Percentiles rank a stretch among this genome's conserved stretches.
Evolutionary conservation across 2,888 invertebrate species (phyloP).

Genomic region (Leptinotarsa haldemani): DNA sequence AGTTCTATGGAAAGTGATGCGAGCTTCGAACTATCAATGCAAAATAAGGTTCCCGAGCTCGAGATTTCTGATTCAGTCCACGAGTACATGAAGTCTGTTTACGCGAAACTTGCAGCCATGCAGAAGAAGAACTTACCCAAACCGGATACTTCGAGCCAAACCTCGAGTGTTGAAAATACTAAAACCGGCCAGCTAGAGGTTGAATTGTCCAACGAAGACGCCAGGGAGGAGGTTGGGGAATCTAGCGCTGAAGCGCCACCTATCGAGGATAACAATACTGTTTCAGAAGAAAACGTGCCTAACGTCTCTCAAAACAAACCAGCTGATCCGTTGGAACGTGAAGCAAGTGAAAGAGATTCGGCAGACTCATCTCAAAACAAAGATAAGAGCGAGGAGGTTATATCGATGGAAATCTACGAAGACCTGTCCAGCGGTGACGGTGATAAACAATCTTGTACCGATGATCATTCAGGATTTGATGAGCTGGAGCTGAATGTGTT

Average conservation of each 20-base stretch:
- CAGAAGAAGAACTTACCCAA: background rate
- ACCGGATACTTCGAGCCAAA: background rate
- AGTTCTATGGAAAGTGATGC: slow-evolving; percentile 23
- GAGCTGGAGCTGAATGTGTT: slow-evolving; percentile 40
- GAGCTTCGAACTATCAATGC: slow-evolving; percentile 1
- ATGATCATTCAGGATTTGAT: slow-evolving; percentile 29
- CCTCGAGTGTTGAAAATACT: background rate
- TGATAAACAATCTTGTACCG: slow-evolving; percentile 34
- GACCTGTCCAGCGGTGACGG: slow-evolving; percentile 49
- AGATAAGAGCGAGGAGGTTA: slow-evolving; percentile 17
- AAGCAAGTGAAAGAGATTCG: slow-evolving; percentile 5
- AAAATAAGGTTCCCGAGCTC: slow-evolving; percentile 10
- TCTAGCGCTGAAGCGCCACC: no score
- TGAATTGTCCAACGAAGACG: no score
- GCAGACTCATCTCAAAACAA: background rate
- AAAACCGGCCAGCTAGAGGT: no score
- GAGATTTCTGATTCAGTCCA: slow-evolving; percentile 31
- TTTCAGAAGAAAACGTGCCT: no score
- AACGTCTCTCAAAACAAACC: no score
- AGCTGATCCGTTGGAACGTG: no score
- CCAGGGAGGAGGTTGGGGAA: no score
- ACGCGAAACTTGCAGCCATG: background rate
- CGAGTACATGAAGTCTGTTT: slow-evolving; percentile 23
- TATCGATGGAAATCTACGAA: slow-evolving; percentile 43
- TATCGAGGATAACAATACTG: no score